A percentile compares a stretch with the other conserved stretches of the same genome.
Evolutionary conservation across 1,140 invertebrate species (phyloP).

Genomic region (Drosophila bocqueti): DNA sequence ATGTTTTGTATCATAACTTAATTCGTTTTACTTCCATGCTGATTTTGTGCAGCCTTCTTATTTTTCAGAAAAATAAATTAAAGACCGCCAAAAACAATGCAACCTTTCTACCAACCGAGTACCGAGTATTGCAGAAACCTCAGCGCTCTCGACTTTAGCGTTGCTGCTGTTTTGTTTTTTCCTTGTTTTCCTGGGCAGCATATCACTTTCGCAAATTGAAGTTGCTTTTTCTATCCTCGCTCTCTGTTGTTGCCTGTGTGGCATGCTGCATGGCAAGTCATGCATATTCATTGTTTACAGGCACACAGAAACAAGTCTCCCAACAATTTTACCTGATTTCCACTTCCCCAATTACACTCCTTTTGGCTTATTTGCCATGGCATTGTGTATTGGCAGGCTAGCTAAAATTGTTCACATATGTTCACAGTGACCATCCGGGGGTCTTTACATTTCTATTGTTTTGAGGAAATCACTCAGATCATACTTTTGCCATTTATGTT

Average conservation of each 20-base stretch:
- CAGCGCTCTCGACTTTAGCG: neutral
- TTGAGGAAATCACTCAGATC: constrained; percentile 5
- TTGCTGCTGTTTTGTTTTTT: neutral
- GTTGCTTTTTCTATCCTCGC: constrained; percentile 45
- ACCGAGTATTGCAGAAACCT: neutral
- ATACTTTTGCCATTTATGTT: constrained; percentile 30
- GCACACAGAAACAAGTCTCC: constrained; percentile 46
- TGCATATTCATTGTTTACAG: constrained; percentile 78
- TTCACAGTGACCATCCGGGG: constrained; percentile 23
- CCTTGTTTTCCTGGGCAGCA: constrained; percentile 31
- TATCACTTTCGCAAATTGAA: constrained; percentile 78
- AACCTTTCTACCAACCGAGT: neutral
- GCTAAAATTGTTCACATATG: constrained; percentile 30
- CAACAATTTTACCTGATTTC: constrained; percentile 63
- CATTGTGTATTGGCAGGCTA: constrained; percentile 3
- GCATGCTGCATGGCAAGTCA: constrained; percentile 67
- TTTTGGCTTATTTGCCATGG: constrained; percentile 4
- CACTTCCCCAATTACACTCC: constrained; percentile 32
- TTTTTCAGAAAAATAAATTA: neutral
- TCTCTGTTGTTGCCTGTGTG: constrained; percentile 55
- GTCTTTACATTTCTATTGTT: constrained; percentile 19
- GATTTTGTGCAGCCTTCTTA: neutral
- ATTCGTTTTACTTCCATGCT: neutral
- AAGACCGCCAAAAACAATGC: neutral
- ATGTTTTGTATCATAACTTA: neutral